These are phyloP conservation scores for Sciurus carolinensis DNA, from an alignment of 2,797 vertebrate genomes.

Conservation along the genomic window DNA sequence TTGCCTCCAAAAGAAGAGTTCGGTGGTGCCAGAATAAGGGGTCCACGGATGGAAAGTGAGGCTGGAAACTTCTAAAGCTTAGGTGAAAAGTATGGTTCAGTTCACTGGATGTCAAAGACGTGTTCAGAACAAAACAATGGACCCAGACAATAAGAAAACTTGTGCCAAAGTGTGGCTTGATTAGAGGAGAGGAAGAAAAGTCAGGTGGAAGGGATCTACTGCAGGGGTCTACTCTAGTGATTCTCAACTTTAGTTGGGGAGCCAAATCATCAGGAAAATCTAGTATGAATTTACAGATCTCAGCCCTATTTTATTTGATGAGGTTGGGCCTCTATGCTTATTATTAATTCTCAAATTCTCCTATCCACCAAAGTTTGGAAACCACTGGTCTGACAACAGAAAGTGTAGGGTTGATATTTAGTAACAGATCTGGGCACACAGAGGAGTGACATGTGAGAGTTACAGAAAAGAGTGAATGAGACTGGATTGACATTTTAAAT, in stretches of 20 bases:
- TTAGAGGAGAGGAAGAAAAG: neutral
- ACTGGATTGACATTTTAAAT: neutral
- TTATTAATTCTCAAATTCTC: neutral
- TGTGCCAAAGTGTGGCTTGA: neutral
- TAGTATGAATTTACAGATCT: neutral
- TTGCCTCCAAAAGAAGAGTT: neutral
- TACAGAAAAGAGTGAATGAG: neutral
- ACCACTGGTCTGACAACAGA: neutral
- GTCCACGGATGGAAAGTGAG: neutral
- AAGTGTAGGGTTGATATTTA: neutral
- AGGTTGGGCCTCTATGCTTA: neutral
- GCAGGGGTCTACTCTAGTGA: neutral
- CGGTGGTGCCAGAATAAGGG: neutral
- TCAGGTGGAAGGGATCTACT: neutral
- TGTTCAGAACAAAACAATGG: neutral
- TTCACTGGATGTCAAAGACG: neutral
- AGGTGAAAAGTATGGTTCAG: neutral
- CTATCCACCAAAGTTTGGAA: neutral
- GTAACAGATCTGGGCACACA: rapidly evolving
- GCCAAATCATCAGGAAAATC: neutral
- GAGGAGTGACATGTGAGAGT: neutral
- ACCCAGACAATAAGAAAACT: neutral
- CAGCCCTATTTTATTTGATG: neutral
- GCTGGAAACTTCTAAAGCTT: neutral
- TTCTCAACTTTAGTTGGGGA: neutral